phyloP scores from a whole-genome alignment of 2,888 invertebrate genomes.

The Drosophila kanekoi region DNA sequence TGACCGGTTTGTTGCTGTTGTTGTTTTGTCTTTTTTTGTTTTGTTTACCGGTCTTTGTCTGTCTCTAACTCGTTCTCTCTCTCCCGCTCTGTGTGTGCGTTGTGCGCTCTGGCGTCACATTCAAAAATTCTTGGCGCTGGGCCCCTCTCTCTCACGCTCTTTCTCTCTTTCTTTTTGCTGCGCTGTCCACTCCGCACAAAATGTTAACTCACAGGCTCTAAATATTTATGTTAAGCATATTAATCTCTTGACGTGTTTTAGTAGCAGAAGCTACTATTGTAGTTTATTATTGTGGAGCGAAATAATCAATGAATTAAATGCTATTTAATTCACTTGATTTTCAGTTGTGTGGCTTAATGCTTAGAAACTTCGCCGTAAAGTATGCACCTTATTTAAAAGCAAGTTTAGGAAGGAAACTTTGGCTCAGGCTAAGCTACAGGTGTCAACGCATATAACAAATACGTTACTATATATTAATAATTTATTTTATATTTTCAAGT shows the following conservation, averaged over 20 bases:
- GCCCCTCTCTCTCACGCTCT: slow-evolving; percentile 1
- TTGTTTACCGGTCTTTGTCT: slow-evolving; percentile 60
- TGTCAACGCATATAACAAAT: background rate
- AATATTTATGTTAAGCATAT: too few species aligned
- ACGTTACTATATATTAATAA: background rate
- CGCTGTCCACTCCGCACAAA: slow-evolving; percentile 21
- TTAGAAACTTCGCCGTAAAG: slow-evolving; percentile 19
- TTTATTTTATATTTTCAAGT: background rate
- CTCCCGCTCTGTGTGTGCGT: slow-evolving; percentile 5
- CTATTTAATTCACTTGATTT: background rate
- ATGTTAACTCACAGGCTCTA: slow-evolving; percentile 3
- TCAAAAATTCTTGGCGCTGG: slow-evolving; percentile 30
- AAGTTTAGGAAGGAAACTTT: background rate
- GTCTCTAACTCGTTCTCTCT: slow-evolving; percentile 3
- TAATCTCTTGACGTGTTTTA: too few species aligned
- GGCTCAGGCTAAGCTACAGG: background rate
- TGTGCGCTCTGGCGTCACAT: slow-evolving; percentile 6
- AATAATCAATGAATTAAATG: too few species aligned
- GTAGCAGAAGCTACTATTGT: too few species aligned
- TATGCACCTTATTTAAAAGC: slow-evolving; percentile 9
- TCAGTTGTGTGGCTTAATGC: background rate
- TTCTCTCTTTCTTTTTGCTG: slow-evolving; percentile 1
- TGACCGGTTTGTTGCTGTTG: slow-evolving; percentile 59
- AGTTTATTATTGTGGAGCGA: too few species aligned
- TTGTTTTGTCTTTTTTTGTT: slow-evolving; percentile 39